A percentile compares a stretch with the other conserved stretches of the same genome.
Conservation (phyloP, 2,797 vertebrate species). For the Enteromius argenteus region DNA sequence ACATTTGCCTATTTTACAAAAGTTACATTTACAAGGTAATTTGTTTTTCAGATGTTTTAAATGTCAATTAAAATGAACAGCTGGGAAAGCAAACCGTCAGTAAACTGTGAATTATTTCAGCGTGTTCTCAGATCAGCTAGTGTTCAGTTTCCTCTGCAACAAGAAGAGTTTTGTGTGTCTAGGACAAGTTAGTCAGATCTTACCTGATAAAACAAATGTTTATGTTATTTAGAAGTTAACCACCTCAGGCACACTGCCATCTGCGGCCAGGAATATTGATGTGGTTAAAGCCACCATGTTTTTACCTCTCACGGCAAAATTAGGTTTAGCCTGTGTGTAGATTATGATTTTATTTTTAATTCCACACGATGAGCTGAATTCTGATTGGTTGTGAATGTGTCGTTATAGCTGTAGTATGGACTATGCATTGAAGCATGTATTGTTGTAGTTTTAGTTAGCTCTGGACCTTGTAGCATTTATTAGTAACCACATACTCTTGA, state of each 20-base stretch:
- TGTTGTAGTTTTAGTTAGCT: neutral
- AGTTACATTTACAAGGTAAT: slow-evolving; percentile 69
- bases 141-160: neutral
- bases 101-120: slow-evolving; percentile 11
- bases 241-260: neutral
- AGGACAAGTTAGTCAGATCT: neutral
- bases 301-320: neutral
- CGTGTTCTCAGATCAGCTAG: neutral
- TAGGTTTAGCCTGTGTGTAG: neutral
- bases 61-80: slow-evolving; percentile 72
- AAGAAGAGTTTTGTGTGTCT: neutral
- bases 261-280: neutral
- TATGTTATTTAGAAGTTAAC: neutral
- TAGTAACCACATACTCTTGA: neutral
- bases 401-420: no score
- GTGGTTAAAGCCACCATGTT: neutral
- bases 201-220: neutral
- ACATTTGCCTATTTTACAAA: slow-evolving; percentile 65
- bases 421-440: neutral
- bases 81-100: slow-evolving; percentile 47
- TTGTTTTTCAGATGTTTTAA: slow-evolving; percentile 70
- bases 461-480: neutral
- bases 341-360: neutral
- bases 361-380: neutral
- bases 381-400: neutral